Percentiles rank a stretch among this genome's conserved stretches.
Evolutionary conservation across 2,113 vertebrate species (phyloP).

Genomic region (Furnarius figulus): DNA sequence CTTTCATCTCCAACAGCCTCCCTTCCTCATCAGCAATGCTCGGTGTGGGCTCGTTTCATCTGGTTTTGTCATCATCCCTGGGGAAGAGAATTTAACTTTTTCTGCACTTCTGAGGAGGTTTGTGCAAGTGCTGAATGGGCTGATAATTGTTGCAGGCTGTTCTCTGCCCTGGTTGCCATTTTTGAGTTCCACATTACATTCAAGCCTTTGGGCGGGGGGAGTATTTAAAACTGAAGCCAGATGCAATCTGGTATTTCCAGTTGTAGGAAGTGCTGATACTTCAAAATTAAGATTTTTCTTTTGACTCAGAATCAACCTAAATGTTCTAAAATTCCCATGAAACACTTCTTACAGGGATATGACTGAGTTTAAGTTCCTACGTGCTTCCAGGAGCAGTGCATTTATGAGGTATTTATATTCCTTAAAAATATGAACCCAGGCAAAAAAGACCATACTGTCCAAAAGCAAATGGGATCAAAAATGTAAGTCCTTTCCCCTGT

Average conservation of each 20-base stretch:
- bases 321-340: not conserved
- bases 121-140: not conserved
- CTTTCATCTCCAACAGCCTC: not conserved
- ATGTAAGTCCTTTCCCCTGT: not conserved
- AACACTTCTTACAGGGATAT: not conserved
- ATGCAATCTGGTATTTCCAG: not conserved
- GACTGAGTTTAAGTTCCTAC: not conserved
- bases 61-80: not conserved
- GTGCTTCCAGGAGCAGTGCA: rapidly evolving
- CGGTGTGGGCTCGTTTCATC: not conserved
- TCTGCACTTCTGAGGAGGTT: not conserved
- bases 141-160: conserved; percentile 5
- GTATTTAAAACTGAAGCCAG: not conserved
- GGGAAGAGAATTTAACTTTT: not conserved
- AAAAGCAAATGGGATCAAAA: not conserved
- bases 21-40: not conserved
- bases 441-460: not conserved
- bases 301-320: not conserved
- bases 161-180: not conserved
- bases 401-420: not conserved
- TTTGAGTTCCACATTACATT: not conserved
- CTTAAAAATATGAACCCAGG: not conserved
- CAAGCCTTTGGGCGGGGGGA: rapidly evolving
- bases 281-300: not conserved
- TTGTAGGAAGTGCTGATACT: not conserved